Evolutionary conservation across 2,888 invertebrate genomes (phyloP).

Genomic region (Tyria jacobaeae): DNA sequence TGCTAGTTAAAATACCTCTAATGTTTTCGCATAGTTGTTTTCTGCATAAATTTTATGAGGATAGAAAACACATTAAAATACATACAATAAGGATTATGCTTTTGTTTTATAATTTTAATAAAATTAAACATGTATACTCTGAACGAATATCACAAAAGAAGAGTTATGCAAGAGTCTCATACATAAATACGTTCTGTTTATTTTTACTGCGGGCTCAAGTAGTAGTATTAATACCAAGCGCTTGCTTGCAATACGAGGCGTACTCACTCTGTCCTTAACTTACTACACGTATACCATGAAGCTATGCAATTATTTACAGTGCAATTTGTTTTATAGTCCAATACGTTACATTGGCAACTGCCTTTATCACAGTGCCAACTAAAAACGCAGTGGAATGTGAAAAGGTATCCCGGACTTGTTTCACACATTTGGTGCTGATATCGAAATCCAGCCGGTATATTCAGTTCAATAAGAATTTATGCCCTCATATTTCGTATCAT

Average conservation of each 20-base stretch:
- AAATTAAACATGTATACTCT: too few species aligned
- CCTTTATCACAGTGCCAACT: conserved; percentile 26
- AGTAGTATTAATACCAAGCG: neutral
- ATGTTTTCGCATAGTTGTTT: neutral
- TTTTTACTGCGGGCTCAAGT: neutral
- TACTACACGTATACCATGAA: conserved; percentile 12
- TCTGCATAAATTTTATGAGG: neutral
- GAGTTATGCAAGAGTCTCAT: too few species aligned
- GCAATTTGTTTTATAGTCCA: conserved; percentile 32
- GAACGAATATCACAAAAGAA: too few species aligned
- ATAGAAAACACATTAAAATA: neutral
- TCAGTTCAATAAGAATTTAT: conserved; percentile 61
- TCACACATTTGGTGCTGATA: conserved; percentile 42
- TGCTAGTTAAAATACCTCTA: too few species aligned
- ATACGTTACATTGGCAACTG: conserved; percentile 32
- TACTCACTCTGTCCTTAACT: conserved; percentile 20
- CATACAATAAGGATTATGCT: too few species aligned
- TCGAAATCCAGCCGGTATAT: conserved; percentile 45
- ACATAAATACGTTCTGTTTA: neutral
- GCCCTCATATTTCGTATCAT: conserved; percentile 62
- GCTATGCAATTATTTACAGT: conserved; percentile 16
- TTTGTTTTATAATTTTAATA: too few species aligned
- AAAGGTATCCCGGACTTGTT: conserved; percentile 37
- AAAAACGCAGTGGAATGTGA: conserved; percentile 50
- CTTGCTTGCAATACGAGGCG: conserved; percentile 38